Evolutionary conservation across 2,797 vertebrate genomes (phyloP).

Genomic region (Neostethus bicornis): DNA sequence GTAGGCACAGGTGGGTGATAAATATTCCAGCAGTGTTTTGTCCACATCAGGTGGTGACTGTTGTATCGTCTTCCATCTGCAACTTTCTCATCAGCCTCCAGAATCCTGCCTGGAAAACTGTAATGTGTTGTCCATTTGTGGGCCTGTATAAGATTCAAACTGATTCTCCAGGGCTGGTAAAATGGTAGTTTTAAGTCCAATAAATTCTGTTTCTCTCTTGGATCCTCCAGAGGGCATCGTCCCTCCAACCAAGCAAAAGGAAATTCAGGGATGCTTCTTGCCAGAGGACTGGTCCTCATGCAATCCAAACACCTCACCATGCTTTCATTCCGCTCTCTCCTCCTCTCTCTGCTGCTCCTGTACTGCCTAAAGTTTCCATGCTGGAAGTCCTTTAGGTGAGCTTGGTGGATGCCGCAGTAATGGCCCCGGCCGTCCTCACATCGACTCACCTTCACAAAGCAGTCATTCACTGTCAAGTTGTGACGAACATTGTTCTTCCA

Average conservation of each 20-base stretch:
- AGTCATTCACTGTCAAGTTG: slow-evolving; percentile 75
- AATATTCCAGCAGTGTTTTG: slow-evolving; percentile 1
- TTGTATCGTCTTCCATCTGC: slow-evolving; percentile 6
- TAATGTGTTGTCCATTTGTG: slow-evolving; percentile 9
- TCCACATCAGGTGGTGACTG: slow-evolving; percentile 13
- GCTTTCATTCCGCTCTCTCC: slow-evolving; percentile 25
- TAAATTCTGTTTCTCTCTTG: slow-evolving; percentile 13
- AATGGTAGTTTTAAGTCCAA: background rate
- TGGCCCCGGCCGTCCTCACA: slow-evolving; percentile 75
- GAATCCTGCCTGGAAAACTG: background rate
- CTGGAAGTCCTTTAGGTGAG: slow-evolving; percentile 63
- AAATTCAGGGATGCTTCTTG: background rate
- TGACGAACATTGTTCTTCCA: slow-evolving; percentile 76
- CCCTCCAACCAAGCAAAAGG: slow-evolving; percentile 25
- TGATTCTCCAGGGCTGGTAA: slow-evolving; percentile 18
- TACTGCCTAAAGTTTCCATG: slow-evolving; percentile 70
- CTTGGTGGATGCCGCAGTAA: slow-evolving; percentile 73
- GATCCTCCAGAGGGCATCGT: slow-evolving; percentile 46
- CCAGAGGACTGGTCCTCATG: slow-evolving; percentile 21
- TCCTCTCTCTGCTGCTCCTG: slow-evolving; percentile 49
- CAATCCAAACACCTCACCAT: slow-evolving; percentile 1
- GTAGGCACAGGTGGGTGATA: background rate
- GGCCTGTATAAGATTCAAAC: background rate
- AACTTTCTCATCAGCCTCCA: background rate
- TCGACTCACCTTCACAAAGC: slow-evolving; percentile 77